Base-by-base conservation (phyloP, 2,797 vertebrate species). In the Nasua narica region DNA sequence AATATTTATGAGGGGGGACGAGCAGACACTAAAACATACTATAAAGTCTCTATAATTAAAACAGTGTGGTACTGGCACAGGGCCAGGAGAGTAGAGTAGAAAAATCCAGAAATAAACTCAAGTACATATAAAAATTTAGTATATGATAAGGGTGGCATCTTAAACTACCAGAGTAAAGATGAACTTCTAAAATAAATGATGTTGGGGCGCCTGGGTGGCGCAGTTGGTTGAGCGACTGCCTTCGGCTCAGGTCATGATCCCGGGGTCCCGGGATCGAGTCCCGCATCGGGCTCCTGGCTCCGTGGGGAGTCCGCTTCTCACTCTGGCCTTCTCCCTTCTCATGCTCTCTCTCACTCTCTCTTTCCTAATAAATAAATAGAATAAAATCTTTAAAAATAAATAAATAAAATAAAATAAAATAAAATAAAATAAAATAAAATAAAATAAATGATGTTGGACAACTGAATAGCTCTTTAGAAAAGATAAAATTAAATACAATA, bases 41-140 rank as follows among this genome's bases (percentile, higher is more conserved):
- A 65, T 65, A 93, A 95, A 78, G 58, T 32, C 77, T 87, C 69
- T 87, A 43, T 93, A 95, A 95, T 95, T 90, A 90, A 95, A 96
- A 90, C 82, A 83, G 82, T 87, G 10, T 87, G 78, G 70, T 69
- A 87, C 16, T 82, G 76, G 69, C 58, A 93, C 16, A 35, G 32
- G 19, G 35, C 65, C 81, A 90, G 15, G 74, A 40, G 43, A 52
- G 48, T 35, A 5, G 65, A 90, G 43, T 37, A 90, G n/a, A 40
- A 90, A 95, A 94, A 81, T 87, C 12, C 69, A 90, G 65, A 81
- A 77, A 76, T 76, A 87, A 58, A 91, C 9, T 91, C 35, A 72
- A 83, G 77, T 4, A 67, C 25, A 15, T 14, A 94, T 37, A 32
- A 90, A 95, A 93, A 82, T 37, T 32, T 76, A 76, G 27, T 60